Conservation (phyloP, 2,888 invertebrate genomes). For the Agrochola litura region DNA sequence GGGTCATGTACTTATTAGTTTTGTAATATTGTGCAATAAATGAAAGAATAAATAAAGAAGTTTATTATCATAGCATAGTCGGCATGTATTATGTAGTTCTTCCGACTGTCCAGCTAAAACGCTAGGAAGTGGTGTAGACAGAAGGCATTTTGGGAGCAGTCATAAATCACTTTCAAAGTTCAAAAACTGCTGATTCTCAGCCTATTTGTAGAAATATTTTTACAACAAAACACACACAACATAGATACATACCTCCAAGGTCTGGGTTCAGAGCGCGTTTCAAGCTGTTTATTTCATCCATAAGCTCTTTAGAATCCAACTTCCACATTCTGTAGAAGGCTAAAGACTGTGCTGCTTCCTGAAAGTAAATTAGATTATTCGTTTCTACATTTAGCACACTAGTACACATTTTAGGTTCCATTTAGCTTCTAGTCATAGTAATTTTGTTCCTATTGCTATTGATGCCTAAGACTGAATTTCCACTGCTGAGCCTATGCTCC, state of each 20-base stretch:
- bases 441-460: too few relatives aligned
- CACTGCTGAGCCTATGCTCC: too few relatives aligned
- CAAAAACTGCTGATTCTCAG: neutral
- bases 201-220: neutral
- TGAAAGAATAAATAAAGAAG: neutral
- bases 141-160: neutral
- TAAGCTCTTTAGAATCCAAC: constrained; percentile 59
- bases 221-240: too few relatives aligned
- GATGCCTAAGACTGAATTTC: too few relatives aligned
- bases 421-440: neutral
- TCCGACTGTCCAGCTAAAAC: neutral
- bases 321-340: constrained; percentile 62
- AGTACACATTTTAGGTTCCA: neutral
- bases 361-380: neutral
- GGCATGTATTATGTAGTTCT: neutral
- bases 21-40: neutral
- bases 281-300: constrained; percentile 59
- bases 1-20: neutral
- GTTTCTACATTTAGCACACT: neutral
- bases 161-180: neutral
- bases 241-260: constrained; percentile 41
- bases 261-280: constrained; percentile 56
- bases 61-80: too few relatives aligned
- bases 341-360: constrained; percentile 58
- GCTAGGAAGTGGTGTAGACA: neutral